A percentile compares a stretch with the other conserved stretches of the same genome.
These are phyloP conservation scores for Polypedilum pembai DNA, from an alignment of 1,140 invertebrate genomes.

Conservation along the genomic window DNA sequence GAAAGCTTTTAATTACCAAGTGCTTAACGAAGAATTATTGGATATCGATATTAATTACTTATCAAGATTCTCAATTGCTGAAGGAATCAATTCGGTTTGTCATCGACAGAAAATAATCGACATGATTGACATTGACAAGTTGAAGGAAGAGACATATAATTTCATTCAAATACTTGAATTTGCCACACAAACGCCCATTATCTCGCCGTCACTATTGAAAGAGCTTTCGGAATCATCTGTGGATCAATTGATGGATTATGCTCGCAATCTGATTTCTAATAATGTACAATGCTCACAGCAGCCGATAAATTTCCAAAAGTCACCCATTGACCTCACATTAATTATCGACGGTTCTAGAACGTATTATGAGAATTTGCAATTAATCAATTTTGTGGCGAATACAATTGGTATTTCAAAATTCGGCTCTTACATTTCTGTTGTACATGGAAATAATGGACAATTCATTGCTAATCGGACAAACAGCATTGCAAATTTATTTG, in stretches of 20 bases:
- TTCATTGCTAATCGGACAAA: constrained; percentile 47
- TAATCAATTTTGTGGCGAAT: constrained; percentile 42
- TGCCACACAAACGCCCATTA: neutral
- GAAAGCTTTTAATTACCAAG: neutral
- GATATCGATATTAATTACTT: constrained; percentile 22
- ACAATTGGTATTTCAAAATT: constrained; percentile 48
- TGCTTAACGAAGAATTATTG: neutral
- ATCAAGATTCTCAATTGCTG: constrained; percentile 18
- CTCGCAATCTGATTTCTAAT: neutral
- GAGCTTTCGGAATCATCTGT: neutral
- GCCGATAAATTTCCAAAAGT: constrained; percentile 38
- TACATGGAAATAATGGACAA: constrained; percentile 50
- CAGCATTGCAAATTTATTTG: constrained; percentile 42
- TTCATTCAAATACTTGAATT: constrained; percentile 24
- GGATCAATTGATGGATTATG: constrained; percentile 14
- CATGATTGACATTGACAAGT: constrained; percentile 25
- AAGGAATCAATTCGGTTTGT: constrained; percentile 22
- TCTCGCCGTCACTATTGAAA: neutral
- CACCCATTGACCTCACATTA: constrained; percentile 36
- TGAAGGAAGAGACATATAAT: constrained; percentile 29
- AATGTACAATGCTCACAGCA: neutral
- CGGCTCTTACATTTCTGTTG: constrained; percentile 49
- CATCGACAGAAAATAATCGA: constrained; percentile 26
- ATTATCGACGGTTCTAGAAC: constrained; percentile 30
- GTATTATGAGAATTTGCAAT: constrained; percentile 29